Base-by-base conservation (phyloP, 2,113 vertebrate species). In the Tachysurus fulvidraco region DNA sequence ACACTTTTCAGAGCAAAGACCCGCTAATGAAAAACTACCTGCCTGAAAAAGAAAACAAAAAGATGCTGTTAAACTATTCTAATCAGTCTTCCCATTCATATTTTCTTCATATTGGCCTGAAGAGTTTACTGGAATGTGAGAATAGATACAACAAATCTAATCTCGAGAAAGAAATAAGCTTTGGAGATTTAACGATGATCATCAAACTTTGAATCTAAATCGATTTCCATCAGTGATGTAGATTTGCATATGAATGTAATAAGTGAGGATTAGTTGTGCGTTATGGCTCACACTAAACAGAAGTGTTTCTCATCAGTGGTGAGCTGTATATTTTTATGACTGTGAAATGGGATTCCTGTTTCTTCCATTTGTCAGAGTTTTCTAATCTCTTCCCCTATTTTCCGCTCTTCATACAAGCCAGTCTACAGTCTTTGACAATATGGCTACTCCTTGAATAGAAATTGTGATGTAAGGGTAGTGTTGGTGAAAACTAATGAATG, bases 1-100 rank as follows among this genome's bases (percentile, higher is more conserved):
- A 62, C 46, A 41, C n/a, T 77, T 69, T 52, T 55, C 36, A 54
- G 62, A 71, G n/a, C 46, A 28, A 79, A 79, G 59, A 60, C 62
- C 30, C 65, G 50, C 67, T 83, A 86, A 86, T 87, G 80, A 83
- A 76, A 78, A 83, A 83, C 67, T 80, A 77, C 60, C 76, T 67
- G 62, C n/a, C 44, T 60, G 10, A 12, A 50, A 30, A 55, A 80
- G 30, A 79, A 30, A n/a, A 79, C 17, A 73, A 50, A 64, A 76
- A 74, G 65, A 64, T 14, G 0, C 55, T 76, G 55, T 87, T 30
- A 16, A 79, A 64, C 46, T 36, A 65, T 79, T 5, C 64, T 57
- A 50, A 73, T 81, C 21, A 25, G 81, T 59, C 25, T 6, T 11
- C 57, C 30, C 6, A 11, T 81, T 36, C 36, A 36, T 2, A 36